Conservation (phyloP, 2,113 vertebrate genomes). For the Polypterus senegalus region DNA sequence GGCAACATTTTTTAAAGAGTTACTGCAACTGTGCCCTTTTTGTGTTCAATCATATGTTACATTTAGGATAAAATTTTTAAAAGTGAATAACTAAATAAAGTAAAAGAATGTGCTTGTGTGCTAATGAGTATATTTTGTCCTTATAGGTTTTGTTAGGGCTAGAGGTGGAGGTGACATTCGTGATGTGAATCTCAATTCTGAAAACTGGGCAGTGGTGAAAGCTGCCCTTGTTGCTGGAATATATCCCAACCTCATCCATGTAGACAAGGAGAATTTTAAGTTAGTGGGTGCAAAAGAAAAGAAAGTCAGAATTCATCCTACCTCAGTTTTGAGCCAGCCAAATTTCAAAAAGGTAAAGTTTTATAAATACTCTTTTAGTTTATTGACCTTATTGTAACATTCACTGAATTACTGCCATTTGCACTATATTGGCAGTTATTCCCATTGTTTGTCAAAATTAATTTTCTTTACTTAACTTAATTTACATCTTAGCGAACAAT, state of each 20-base stretch:
- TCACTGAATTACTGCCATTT: too few species aligned
- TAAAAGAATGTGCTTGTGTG: background rate
- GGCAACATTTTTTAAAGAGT: too few species aligned
- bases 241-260: conserved; percentile 79
- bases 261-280: conserved; percentile 52
- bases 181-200: conserved; percentile 82
- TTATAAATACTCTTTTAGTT: too few species aligned
- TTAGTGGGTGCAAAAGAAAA: conserved; percentile 65
- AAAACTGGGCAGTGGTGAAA: conserved; percentile 93
- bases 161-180: conserved; percentile 77
- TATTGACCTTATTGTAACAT: too few species aligned
- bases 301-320: conserved; percentile 76
- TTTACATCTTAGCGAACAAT: too few species aligned
- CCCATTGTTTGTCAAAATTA: too few species aligned
- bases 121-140: conserved; percentile 5
- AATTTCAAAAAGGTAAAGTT: conserved; percentile 69
- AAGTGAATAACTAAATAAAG: background rate
- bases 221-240: conserved; percentile 83
- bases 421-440: too few species aligned
- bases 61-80: too few species aligned
- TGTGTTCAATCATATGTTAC: too few species aligned
- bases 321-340: conserved; percentile 70
- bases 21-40: too few species aligned
- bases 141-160: conserved; percentile 78
- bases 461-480: too few species aligned